phyloP scores from a whole-genome alignment of 2,797 vertebrate species.

The Arnoldichthys spilopterus region DNA sequence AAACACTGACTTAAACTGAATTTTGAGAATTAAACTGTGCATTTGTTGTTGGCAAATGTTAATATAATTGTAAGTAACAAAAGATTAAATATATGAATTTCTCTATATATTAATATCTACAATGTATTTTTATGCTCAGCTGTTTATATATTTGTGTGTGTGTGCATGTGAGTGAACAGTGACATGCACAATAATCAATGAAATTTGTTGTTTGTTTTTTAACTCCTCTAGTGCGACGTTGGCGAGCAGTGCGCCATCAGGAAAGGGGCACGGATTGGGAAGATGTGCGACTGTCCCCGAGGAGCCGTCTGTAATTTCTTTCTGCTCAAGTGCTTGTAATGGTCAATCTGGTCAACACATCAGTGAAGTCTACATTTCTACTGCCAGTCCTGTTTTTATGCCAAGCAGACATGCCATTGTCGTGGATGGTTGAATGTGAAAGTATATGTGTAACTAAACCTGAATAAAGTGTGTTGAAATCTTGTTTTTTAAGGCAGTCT shows the following conservation, averaged over 20 bases:
- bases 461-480: conserved; percentile 70
- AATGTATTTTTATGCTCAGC: too few relatives aligned
- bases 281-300: conserved; percentile 78
- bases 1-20: too few relatives aligned
- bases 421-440: conserved; percentile 44
- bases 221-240: conserved; percentile 68
- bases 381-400: conserved; percentile 52
- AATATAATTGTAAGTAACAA: too few relatives aligned
- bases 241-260: conserved; percentile 80
- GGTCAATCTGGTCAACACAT: neutral
- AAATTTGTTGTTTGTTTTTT: neutral
- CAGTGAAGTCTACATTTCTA: conserved; percentile 48
- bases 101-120: too few relatives aligned
- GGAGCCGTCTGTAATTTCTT: conserved; percentile 76
- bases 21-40: too few relatives aligned
- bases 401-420: conserved; percentile 11
- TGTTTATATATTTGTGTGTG: too few relatives aligned
- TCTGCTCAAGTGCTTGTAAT: conserved; percentile 80
- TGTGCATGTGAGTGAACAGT: neutral
- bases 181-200: neutral
- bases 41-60: too few relatives aligned
- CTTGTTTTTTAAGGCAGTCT: conserved; percentile 76
- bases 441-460: conserved; percentile 63
- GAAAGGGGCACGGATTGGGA: conserved; percentile 81
- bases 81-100: too few relatives aligned